Conservation (phyloP, 2,888 invertebrate genomes). For the Eristalis arbustorum region DNA sequence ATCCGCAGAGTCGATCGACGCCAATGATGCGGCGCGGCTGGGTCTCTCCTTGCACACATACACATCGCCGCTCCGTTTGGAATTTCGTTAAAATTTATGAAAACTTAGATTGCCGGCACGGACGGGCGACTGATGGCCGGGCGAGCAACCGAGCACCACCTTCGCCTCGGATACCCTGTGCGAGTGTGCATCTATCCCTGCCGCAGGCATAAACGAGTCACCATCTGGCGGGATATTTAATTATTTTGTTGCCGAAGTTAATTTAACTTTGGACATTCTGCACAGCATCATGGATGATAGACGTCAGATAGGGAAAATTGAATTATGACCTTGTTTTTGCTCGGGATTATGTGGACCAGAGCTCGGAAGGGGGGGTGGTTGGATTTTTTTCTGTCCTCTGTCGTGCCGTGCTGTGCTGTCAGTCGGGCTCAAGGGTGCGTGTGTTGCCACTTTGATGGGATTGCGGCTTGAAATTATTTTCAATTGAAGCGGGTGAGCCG, state of each 20-base stretch:
- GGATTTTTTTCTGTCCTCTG: not conserved
- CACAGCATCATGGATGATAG: slow-evolving; percentile 63
- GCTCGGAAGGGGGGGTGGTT: not conserved
- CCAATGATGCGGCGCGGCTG: slow-evolving; percentile 31
- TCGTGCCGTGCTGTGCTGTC: not conserved
- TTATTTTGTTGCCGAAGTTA: slow-evolving; percentile 70
- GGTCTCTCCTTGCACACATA: not conserved
- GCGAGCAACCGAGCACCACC: too few relatives aligned
- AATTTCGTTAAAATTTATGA: slow-evolving; percentile 62
- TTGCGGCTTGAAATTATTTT: not conserved
- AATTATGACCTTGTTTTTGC: slow-evolving; percentile 67
- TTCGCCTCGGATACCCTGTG: too few relatives aligned
- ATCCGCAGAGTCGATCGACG: slow-evolving; percentile 54
- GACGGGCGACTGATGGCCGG: too few relatives aligned
- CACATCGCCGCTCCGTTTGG: not conserved
- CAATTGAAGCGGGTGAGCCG: not conserved
- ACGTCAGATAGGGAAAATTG: slow-evolving; percentile 66
- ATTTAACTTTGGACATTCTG: slow-evolving; percentile 69
- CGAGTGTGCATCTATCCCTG: slow-evolving; percentile 22
- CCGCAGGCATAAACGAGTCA: slow-evolving; percentile 65
- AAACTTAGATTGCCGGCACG: slow-evolving; percentile 53
- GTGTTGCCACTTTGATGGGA: slow-evolving; percentile 42
- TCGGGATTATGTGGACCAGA: slow-evolving; percentile 43
- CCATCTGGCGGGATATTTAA: slow-evolving; percentile 70
- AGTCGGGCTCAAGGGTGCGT: slow-evolving; percentile 1